Percentiles rank a stretch among this genome's conserved stretches.
phyloP scores from a whole-genome alignment of 2,888 invertebrate genomes.

The Lamellibrachia satsuma region DNA sequence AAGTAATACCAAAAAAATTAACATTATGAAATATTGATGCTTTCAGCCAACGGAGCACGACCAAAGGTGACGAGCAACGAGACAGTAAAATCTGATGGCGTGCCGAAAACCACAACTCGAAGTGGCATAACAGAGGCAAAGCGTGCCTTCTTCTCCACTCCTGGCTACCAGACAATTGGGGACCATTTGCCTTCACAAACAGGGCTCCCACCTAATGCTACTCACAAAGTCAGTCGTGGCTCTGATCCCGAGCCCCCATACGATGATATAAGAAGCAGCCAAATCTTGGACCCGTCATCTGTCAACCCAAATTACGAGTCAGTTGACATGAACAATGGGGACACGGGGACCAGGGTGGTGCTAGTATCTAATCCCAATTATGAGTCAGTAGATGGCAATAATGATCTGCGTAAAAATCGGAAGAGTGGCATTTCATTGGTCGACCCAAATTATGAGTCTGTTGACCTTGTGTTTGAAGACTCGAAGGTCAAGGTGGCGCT shows the following conservation, averaged over 20 bases:
- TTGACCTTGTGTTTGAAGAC: constrained; percentile 9
- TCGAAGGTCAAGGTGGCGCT: background rate
- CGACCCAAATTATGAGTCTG: background rate
- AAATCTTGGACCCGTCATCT: background rate
- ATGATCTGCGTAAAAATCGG: background rate
- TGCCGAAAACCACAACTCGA: background rate
- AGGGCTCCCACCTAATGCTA: background rate
- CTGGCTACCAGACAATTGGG: background rate
- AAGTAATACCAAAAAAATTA: too few relatives aligned
- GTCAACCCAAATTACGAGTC: background rate
- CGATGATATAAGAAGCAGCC: background rate
- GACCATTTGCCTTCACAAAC: background rate
- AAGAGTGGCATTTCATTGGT: background rate
- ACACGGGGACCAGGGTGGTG: background rate
- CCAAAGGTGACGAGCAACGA: background rate
- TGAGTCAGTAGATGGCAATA: background rate
- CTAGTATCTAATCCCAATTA: background rate
- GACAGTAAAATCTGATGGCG: background rate
- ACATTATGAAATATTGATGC: background rate
- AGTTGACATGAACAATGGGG: background rate
- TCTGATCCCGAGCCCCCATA: background rate
- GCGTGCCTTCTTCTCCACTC: background rate
- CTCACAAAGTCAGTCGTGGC: background rate
- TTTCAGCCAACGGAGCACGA: background rate
- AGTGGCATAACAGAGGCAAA: background rate